These are phyloP conservation scores for Clytia hemisphaerica DNA, from an alignment of 30 jellyfish, hydroid and myxozoan genomes.

Conservation along the genomic window DNA sequence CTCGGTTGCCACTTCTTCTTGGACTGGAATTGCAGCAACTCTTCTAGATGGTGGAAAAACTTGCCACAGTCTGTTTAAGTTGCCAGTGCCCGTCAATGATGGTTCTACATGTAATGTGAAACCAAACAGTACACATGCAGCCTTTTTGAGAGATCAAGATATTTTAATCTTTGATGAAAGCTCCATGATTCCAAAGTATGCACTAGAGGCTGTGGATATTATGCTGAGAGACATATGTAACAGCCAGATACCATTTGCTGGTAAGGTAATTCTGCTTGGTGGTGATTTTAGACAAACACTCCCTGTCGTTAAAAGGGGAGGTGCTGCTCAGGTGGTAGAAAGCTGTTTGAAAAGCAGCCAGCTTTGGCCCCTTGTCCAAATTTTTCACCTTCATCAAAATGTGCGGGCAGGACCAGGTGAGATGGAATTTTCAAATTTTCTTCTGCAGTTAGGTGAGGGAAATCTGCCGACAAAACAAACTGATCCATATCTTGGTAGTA, in stretches of 20 bases:
- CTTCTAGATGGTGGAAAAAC: too few relatives aligned
- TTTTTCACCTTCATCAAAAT: background rate
- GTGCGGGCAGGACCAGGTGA: background rate
- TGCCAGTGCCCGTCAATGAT: background rate
- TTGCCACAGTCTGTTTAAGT: too few relatives aligned
- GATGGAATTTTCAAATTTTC: too few relatives aligned
- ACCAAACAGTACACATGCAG: too few relatives aligned
- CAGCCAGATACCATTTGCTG: background rate
- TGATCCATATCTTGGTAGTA: too few relatives aligned
- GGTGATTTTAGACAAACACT: conserved; percentile 20
- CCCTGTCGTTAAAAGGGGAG: conserved; percentile 16
- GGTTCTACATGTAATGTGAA: background rate
- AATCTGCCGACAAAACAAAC: too few relatives aligned
- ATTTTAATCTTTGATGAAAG: conserved; percentile 30
- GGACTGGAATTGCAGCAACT: too few relatives aligned
- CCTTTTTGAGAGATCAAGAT: too few relatives aligned
- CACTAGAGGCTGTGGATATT: background rate
- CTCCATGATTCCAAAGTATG: conserved; percentile 10
- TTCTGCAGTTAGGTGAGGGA: too few relatives aligned
- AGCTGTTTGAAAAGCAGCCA: background rate
- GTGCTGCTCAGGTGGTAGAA: background rate
- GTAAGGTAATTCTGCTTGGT: background rate
- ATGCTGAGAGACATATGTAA: conserved; percentile 9
- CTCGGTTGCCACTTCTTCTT: too few relatives aligned
- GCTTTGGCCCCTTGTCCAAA: conserved; percentile 14